Base-by-base conservation (phyloP, 2,797 vertebrate genomes). In the Adrianichthys oophorus region DNA sequence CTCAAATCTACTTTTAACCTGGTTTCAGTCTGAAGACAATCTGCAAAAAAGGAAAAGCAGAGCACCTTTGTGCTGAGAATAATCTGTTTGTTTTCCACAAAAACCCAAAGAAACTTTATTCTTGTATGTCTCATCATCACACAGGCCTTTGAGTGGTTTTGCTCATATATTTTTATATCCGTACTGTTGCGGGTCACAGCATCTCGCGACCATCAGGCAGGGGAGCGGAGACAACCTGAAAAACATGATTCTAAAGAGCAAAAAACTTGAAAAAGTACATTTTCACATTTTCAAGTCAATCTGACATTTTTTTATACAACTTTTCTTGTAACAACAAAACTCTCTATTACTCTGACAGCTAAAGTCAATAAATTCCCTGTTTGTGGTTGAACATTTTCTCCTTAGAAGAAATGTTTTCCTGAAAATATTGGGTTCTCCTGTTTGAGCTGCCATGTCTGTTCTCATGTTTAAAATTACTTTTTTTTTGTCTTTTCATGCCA, bases 1-100 rank as follows among this genome's bases (percentile, higher is more conserved):
- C 79, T 79, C 63, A 10, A 4, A 62, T 72, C 61, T 58, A 15
- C 62, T n/a, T 79, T 72, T 58, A 53, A 77, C 67, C 53, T 59
- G 19, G 32, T 57, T 56, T 42, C 53, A 53, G 62, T 65, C 1
- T 37, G 3, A 52, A 48, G 80, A 65, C 62, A 51, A 49, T 37
- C 41, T 70, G 68, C 50, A 24, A 37, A 37, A 26, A 13, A 8
- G 10, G 32, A 3, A 37, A 3, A 12, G 12, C 29, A 32, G 29
- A 37, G 46, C 42, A 16, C 7, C 47, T 43, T 16, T 47, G 17
- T 18, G 49, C 10, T 59, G 45, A 46, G 13, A 23, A 0, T 23
- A 21, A 55, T 63, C 15, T 53, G 32, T 16, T 26, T 5, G 21
- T 55, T 21, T 7, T 37, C 44, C 17, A 4, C 44, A 48, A 40